These are phyloP conservation scores for Eledone cirrhosa DNA, from an alignment of 2,888 invertebrate species.

Conservation along the genomic window DNA sequence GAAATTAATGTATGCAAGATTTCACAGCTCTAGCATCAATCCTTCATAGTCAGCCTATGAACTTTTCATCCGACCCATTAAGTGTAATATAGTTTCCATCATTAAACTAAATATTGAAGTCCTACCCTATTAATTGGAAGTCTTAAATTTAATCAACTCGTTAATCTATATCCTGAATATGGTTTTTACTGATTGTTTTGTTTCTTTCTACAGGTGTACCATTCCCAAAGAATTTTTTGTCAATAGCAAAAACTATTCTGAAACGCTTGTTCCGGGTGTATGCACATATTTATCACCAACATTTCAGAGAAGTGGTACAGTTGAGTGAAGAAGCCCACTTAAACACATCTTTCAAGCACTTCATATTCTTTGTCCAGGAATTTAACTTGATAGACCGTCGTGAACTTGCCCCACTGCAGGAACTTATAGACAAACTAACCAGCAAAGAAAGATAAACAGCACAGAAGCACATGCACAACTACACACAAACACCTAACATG, in stretches of 20 bases:
- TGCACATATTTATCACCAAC: conserved; percentile 99
- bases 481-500: too few species aligned
- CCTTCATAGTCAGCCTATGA: too few species aligned
- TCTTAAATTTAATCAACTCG: too few species aligned
- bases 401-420: conserved; percentile 95
- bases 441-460: conserved; percentile 49
- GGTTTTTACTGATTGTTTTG: not conserved
- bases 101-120: too few species aligned
- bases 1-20: too few species aligned
- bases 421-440: conserved; percentile 82
- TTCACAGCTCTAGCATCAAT: too few species aligned
- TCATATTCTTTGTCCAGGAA: conserved; percentile 97
- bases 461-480: too few species aligned
- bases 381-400: conserved; percentile 95
- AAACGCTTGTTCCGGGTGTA: conserved; percentile 98
- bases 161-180: too few species aligned
- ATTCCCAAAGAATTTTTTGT: conserved; percentile 96
- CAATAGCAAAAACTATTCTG: conserved; percentile 96
- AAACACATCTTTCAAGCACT: conserved; percentile 99
- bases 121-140: too few species aligned
- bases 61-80: too few species aligned
- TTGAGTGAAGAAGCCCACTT: conserved; percentile 95
- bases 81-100: too few species aligned
- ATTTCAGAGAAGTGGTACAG: conserved; percentile 97
- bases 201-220: conserved; percentile 81